Base-by-base conservation (phyloP, 2,888 invertebrate genomes). In the Drosophila kambysellisi region DNA sequence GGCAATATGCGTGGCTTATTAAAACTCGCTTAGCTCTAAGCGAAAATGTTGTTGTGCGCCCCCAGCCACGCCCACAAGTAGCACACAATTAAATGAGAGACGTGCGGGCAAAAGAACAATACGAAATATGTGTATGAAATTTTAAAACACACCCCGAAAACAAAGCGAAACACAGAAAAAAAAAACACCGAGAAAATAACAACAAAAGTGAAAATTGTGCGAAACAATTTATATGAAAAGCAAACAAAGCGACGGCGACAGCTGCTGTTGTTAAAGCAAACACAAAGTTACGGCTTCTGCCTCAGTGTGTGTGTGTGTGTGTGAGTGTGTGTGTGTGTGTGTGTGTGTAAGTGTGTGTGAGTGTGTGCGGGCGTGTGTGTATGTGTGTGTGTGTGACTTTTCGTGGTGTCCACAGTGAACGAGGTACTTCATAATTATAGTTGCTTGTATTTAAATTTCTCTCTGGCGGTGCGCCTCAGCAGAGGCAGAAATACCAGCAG, bases 211-310 rank as follows among this genome's bases (percentile, higher is more conserved):
- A 71, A 85, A 78, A 69, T 74, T 81, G 81, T 81, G 76, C 76
- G 72, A 74, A 78, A 79, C 81, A 81, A 79, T 85, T 77, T 82
- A 74, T 74, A 82, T 82, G 88, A 82, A 84, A 84, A 79, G 54
- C 70, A 69, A 81, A 83, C 82, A 77, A 70, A 72, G 64, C 67
- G 69, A 39, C 60, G 62, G 70, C 72, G 70, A 71, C 88, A 85
- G 88, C 85, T 83, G 85, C 79, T 83, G 74, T 82, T 83, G 74
- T 82, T 79, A 80, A 88, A 85, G 79, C 82, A 88, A 87, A 84
- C 83, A 88, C 74, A 79, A 89, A 89, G 80, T 89, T 84, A 78
- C 77, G 53, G 56, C 50, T 77, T 69, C 60, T n/a, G 60, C 32
- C 60, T 7, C 69, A 43, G 43, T 50, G 32, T 33, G 20, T 8